phyloP scores from a whole-genome alignment of 2,888 invertebrate species.

The Rhagonycha fulva region DNA sequence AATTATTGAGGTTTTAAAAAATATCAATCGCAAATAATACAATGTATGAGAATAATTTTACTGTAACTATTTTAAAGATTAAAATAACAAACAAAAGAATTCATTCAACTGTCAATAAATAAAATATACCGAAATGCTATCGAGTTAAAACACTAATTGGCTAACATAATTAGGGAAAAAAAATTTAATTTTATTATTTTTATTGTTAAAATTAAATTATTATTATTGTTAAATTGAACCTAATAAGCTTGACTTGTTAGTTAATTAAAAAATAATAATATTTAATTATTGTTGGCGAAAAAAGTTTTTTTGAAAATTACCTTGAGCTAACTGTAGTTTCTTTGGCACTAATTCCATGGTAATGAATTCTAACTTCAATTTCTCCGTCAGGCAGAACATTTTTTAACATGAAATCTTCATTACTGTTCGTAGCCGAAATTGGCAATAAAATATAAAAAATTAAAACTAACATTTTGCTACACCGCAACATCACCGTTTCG shows the following conservation, averaged over 20 bases:
- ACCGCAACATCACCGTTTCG: not conserved
- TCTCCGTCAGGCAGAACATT: slow-evolving; percentile 73
- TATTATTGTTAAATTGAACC: not conserved
- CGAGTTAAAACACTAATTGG: not conserved
- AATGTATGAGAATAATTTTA: not conserved
- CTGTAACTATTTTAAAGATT: not conserved
- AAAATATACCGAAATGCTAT: not conserved
- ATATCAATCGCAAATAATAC: not conserved
- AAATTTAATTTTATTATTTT: not conserved
- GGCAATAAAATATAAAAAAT: slow-evolving; percentile 3
- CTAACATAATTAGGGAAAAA: not conserved
- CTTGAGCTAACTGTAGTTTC: slow-evolving; percentile 66
- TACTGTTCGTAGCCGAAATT: slow-evolving; percentile 35
- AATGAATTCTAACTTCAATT: slow-evolving; percentile 67
- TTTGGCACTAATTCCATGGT: slow-evolving; percentile 67
- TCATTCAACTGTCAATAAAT: not conserved
- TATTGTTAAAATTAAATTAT: not conserved
- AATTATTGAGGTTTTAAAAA: not conserved
- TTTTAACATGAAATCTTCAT: slow-evolving; percentile 65
- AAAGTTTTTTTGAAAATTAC: slow-evolving; percentile 51
- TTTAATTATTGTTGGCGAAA: not conserved
- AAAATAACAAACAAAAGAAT: not conserved
- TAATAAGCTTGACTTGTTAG: not conserved
- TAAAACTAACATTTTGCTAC: not conserved
- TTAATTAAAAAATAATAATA: not conserved